A percentile compares a stretch with the other conserved stretches of the same genome.
Conservation (phyloP, 2,797 vertebrate species). For the Lacerta viridis region DNA sequence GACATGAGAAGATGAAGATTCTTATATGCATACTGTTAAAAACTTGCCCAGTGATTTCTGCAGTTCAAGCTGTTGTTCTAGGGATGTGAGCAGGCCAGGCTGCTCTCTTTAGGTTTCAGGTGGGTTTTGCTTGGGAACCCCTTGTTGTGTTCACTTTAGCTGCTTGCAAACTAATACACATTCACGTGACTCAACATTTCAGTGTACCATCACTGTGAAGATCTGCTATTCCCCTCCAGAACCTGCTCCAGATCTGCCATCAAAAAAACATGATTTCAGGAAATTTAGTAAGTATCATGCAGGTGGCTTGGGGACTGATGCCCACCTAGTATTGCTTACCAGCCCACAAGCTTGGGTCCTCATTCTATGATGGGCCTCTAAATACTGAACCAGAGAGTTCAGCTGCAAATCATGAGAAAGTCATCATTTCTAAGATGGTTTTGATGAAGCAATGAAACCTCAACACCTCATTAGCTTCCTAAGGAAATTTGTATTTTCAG, state of each 20-base stretch:
- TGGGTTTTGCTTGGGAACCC: neutral
- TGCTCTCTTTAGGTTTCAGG: no score
- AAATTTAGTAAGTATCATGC: constrained; percentile 21
- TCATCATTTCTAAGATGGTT: no score
- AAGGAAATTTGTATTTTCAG: no score
- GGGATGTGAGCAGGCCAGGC: neutral
- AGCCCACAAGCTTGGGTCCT: no score
- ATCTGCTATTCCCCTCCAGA: constrained; percentile 7
- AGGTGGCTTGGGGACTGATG: neutral
- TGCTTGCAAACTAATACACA: neutral
- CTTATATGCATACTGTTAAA: neutral
- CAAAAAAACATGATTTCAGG: neutral
- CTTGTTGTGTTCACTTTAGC: neutral
- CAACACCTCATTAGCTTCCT: no score
- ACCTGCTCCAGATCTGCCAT: neutral
- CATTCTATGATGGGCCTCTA: no score
- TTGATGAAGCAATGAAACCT: no score
- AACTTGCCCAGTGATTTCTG: neutral
- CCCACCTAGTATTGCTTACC: neutral
- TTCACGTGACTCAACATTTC: neutral
- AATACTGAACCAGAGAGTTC: no score
- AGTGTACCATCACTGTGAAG: constrained; percentile 34
- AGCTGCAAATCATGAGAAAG: no score
- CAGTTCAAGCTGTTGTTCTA: neutral
- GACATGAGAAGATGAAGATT: neutral